These are phyloP conservation scores for Grammomys surdaster DNA, from an alignment of 2,113 vertebrate genomes.

Conservation along the genomic window DNA sequence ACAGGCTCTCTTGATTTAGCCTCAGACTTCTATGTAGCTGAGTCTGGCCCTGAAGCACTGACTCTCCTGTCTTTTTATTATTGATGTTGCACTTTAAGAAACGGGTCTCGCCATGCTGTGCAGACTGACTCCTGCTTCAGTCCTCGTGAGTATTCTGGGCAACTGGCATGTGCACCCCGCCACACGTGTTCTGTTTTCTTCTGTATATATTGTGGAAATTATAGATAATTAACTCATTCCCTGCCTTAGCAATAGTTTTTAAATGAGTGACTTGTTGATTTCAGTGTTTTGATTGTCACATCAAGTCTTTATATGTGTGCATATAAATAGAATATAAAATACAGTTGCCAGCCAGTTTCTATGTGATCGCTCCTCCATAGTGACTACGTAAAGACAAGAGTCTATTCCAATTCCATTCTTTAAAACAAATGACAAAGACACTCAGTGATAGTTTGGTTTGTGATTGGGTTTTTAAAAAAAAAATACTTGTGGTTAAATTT, in stretches of 20 bases:
- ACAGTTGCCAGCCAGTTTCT: slow-evolving; percentile 41
- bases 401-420: slow-evolving; percentile 47
- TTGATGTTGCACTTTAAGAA: background rate
- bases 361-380: slow-evolving; percentile 6
- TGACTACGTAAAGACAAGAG: slow-evolving; percentile 64
- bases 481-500: slow-evolving; percentile 54
- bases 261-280: slow-evolving; percentile 57
- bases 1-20: background rate
- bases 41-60: background rate
- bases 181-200: slow-evolving; percentile 60
- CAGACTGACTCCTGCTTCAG: background rate
- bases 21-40: background rate
- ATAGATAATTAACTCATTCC: slow-evolving; percentile 35
- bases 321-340: slow-evolving; percentile 28
- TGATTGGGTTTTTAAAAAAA: slow-evolving; percentile 14
- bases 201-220: slow-evolving; percentile 31
- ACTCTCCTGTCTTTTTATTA: background rate
- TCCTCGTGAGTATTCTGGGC: background rate
- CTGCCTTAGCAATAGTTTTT: slow-evolving; percentile 59
- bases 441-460: slow-evolving; percentile 63
- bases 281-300: slow-evolving; percentile 44
- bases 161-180: background rate
- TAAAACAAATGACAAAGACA: slow-evolving; percentile 58
- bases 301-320: slow-evolving; percentile 34
- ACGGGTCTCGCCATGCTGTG: background rate